Evolutionary conservation across 2,888 invertebrate species (phyloP), one percentile per base, ranked within the genome.

Genomic region (Diaperis boleti): DNA sequence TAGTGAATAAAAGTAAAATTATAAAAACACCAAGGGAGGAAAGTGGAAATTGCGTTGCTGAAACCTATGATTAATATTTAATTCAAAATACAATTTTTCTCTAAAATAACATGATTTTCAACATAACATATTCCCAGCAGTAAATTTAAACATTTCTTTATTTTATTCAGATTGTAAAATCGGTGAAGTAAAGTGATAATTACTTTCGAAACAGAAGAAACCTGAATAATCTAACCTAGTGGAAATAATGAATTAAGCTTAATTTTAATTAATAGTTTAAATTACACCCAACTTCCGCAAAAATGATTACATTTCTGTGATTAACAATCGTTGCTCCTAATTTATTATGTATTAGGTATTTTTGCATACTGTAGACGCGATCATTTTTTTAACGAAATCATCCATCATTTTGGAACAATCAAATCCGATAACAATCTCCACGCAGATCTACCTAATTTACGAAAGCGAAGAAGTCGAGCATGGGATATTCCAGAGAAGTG

Each of bases 401-500:
- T 62, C 59, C 62, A 65, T 65, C 65, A 62, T 57, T 31, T 65
- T 59, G 52, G 55, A 62, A 59, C 59, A 45, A 65, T 65, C 65
- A 69, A 62, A 50, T 22, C 17, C 10, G 15, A 44, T 45, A 31
- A 37, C 42, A 54, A 62, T 56, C 52, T 52, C 50, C 20, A 45
- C 15, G 49, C 22, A 41, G 50, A 50, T 50, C 44, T 60, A 31
- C 11, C 17, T 15, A 22, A 20, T 52, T 41, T 13, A 33, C 3
- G 22, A 20, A 22, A 20, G 39, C 22, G 26, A 14, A 57, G 44
- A 44, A 44, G 44, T 29, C 15, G 56, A 44, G 17, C 57, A 47
- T 57, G 6, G 57, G 45, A 49, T 57, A 57, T 39, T 54, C 26
- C 41, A 10, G 29, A 56, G 39, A 47, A 33, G 17, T 37, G 52